These are phyloP conservation scores for Pelobates cultripes DNA, from an alignment of 2,797 vertebrate species.

Conservation along the genomic window DNA sequence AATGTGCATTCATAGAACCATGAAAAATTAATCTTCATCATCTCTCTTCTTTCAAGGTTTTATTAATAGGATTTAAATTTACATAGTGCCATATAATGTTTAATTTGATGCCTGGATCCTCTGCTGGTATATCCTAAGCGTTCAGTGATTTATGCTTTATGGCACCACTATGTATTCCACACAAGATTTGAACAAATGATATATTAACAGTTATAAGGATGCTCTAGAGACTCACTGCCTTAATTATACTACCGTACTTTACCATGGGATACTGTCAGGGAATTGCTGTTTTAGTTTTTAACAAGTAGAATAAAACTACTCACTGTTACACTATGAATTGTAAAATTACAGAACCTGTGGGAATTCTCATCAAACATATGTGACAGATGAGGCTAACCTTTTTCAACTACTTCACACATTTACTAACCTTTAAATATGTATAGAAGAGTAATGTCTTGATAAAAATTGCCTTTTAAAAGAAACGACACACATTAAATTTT, in stretches of 20 bases:
- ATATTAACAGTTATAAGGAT: background rate
- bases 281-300: background rate
- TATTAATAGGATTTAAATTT: background rate
- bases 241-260: background rate
- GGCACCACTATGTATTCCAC: background rate
- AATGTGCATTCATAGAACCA: background rate
- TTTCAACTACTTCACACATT: too few relatives aligned
- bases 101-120: background rate
- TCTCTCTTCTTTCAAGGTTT: background rate
- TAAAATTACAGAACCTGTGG: too few relatives aligned
- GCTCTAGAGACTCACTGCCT: background rate
- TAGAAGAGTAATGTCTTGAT: too few relatives aligned
- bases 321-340: too few relatives aligned
- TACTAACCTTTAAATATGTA: too few relatives aligned
- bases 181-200: background rate
- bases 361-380: too few relatives aligned
- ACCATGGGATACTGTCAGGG: background rate
- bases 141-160: background rate
- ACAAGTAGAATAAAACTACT: too few relatives aligned
- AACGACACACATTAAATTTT: too few relatives aligned
- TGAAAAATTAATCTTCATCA: conserved; percentile 10
- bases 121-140: background rate
- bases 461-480: too few relatives aligned
- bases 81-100: background rate
- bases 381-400: too few relatives aligned